phyloP scores from a whole-genome alignment of 1,140 invertebrate genomes.

The Tetragnatha versicolor region DNA sequence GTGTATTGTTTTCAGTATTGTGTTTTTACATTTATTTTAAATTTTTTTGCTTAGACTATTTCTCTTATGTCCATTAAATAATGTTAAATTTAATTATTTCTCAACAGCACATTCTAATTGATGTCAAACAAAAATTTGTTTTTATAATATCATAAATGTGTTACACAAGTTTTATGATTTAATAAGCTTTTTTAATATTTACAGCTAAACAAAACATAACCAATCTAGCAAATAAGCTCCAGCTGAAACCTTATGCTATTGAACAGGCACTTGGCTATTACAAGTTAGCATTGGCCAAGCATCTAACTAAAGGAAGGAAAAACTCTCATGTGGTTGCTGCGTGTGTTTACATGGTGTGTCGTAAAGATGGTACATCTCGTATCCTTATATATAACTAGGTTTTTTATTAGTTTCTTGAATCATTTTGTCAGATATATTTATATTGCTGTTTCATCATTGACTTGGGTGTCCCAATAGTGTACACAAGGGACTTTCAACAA shows the following conservation, averaged over 20 bases:
- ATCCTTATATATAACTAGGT: constrained; percentile 71
- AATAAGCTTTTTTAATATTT: constrained; percentile 8
- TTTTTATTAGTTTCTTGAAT: not conserved
- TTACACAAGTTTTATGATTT: constrained; percentile 2
- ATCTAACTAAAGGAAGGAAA: constrained; percentile 89
- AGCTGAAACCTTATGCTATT: constrained; percentile 87
- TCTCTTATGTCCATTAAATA: not conserved
- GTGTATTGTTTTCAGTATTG: not conserved
- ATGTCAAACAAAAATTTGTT: constrained; percentile 60
- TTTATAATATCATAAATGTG: constrained; percentile 11
- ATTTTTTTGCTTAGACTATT: not conserved
- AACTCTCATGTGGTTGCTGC: constrained; percentile 93
- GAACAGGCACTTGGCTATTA: constrained; percentile 96
- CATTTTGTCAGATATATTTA: too few species aligned
- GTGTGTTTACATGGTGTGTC: constrained; percentile 96
- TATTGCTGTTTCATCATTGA: too few species aligned
- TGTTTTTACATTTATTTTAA: not conserved
- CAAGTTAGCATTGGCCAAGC: constrained; percentile 88
- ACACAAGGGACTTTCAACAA: too few species aligned
- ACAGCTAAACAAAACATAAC: constrained; percentile 61
- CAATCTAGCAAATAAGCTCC: constrained; percentile 63
- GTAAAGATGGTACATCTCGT: constrained; percentile 92
- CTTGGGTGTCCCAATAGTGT: too few species aligned
- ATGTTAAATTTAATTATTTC: too few species aligned
- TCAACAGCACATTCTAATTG: too few species aligned